Base-by-base conservation (phyloP, 2,797 vertebrate genomes). In the Parambassis ranga region DNA sequence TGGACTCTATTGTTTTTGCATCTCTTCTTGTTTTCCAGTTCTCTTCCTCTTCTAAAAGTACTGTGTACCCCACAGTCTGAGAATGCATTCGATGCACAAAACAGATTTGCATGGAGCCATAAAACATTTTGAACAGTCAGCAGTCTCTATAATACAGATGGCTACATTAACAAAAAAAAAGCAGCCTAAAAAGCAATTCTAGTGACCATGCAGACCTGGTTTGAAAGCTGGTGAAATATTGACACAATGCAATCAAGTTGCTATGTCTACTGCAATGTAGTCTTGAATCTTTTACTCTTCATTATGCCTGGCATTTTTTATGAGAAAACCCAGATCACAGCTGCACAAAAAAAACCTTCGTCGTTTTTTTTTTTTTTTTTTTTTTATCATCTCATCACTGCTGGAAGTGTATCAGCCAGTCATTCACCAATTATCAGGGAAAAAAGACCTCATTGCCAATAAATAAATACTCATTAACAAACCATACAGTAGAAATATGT, bases 181-280 rank as follows among this genome's bases (percentile, higher is more conserved):
- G n/a, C 14, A 22, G 13, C 14, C 31, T 8, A 28, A 59, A 53
- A 55, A 27, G 5, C 15, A 23, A 22, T 60, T 33, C 2, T 1
- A 20, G 9, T 28, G 36, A 37, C 20, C 14, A 36, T 8, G 42
- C 10, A 38, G 44, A 27, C 24, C 24, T 13, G 19, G 11, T 56
- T 58, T 51, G 61, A 42, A 38, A 50, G 51, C 44, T 66, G 41
- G 33, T 60, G 19, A 64, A 62, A 74, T 71, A 71, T 58, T 65
- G 50, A 74, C 48, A 58, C 6, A 33, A 57, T 30, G 28, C 10
- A 42, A 36, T 32, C 18, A 23, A 20, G 50, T 56, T 55, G 10
- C 32, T n/a, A 48, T 64, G 35, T 16, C 20, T 47, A 55, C 43
- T 22, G 26, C n/a, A 37, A 19, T 35, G 44, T 5, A 7, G 30